Conservation (phyloP, 2,113 vertebrate species). For the Microtus richardsoni region DNA sequence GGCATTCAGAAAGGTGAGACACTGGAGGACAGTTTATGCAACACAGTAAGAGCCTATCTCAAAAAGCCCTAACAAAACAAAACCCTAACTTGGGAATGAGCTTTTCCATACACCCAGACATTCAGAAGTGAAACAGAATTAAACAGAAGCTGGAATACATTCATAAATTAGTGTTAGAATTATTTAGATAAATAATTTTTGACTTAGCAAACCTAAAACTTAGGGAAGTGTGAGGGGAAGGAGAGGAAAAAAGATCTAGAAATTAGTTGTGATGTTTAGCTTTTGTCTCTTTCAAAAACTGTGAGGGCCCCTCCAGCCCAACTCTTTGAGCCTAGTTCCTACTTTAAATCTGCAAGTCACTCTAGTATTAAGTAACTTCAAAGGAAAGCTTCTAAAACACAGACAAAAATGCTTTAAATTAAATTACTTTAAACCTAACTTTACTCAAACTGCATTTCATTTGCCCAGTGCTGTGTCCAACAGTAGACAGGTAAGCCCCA, state of each 20-base stretch:
- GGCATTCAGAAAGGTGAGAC: no score
- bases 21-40: not conserved
- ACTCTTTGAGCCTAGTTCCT: not conserved
- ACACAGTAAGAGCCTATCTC: not conserved
- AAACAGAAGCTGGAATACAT: not conserved
- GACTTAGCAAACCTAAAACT: slow-evolving; percentile 9
- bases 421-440: not conserved
- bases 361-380: slow-evolving; percentile 37
- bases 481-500: not conserved
- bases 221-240: no score
- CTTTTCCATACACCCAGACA: slow-evolving; percentile 5
- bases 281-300: slow-evolving; percentile 32
- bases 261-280: not conserved
- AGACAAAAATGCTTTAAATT: not conserved
- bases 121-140: not conserved
- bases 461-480: not conserved
- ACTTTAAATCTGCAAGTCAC: slow-evolving; percentile 41
- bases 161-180: not conserved
- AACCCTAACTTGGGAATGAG: not conserved
- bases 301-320: not conserved
- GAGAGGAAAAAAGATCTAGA: not conserved
- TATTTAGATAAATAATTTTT: slow-evolving; percentile 16
- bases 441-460: not conserved
- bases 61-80: not conserved
- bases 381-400: slow-evolving; percentile 29